Percentiles rank a stretch among this genome's conserved stretches.
phyloP scores from a whole-genome alignment of 2,113 vertebrate genomes.

The Ammodytes marinus region DNA sequence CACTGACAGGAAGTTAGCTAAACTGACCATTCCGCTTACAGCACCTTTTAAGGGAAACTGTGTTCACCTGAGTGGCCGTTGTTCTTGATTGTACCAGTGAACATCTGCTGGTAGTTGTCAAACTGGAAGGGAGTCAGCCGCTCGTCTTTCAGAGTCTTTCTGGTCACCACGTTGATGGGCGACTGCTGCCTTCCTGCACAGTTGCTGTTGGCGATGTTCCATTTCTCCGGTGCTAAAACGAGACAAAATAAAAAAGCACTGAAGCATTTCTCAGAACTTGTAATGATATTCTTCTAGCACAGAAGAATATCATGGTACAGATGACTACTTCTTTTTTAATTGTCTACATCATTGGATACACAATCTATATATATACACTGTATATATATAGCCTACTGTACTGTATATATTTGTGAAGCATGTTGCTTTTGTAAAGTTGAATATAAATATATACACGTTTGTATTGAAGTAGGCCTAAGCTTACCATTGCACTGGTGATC shows the following conservation, averaged over 20 bases:
- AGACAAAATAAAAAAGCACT: neutral
- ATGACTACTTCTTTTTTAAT: neutral
- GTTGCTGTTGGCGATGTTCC: slow-evolving; percentile 52
- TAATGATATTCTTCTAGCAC: neutral
- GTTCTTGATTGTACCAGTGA: slow-evolving; percentile 75
- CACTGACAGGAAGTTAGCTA: too few relatives aligned
- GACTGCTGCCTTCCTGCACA: slow-evolving; percentile 78
- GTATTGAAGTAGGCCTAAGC: slow-evolving; percentile 37
- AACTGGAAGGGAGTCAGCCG: slow-evolving; percentile 77
- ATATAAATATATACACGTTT: neutral
- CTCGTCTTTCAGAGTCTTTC: slow-evolving; percentile 74
- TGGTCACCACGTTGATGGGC: slow-evolving; percentile 85
- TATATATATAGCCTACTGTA: too few relatives aligned
- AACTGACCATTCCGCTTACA: too few relatives aligned
- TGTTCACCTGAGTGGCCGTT: slow-evolving; percentile 83
- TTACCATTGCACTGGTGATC: slow-evolving; percentile 78
- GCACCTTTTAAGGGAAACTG: neutral
- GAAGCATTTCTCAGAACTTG: neutral
- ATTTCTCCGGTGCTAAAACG: slow-evolving; percentile 77
- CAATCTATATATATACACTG: neutral
- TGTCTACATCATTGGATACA: neutral
- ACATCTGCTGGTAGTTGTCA: slow-evolving; percentile 76
- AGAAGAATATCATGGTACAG: neutral
- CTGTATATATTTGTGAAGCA: neutral
- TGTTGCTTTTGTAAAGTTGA: neutral